Conservation (phyloP, 2,888 invertebrate genomes). For the Chrysolina americana region DNA sequence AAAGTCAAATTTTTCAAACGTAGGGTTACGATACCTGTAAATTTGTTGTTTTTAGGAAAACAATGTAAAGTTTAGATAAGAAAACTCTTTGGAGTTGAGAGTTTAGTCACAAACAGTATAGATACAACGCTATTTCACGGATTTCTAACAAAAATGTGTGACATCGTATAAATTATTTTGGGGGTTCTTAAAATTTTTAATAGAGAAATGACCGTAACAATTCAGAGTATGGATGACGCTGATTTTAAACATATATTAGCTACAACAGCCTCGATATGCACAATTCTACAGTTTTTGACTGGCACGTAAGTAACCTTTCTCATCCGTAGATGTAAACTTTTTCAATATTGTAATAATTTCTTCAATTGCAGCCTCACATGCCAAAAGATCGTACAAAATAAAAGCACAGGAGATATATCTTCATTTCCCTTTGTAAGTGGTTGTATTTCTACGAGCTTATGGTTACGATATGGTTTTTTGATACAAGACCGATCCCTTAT, state of each 20-base stretch:
- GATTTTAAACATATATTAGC: slow-evolving; percentile 70
- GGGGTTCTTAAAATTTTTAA: neutral
- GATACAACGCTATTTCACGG: too few species aligned
- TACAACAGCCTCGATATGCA: slow-evolving; percentile 80
- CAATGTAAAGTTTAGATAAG: too few species aligned
- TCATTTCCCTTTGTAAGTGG: slow-evolving; percentile 85
- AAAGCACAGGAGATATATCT: slow-evolving; percentile 83
- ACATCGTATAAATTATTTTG: neutral
- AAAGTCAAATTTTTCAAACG: too few species aligned
- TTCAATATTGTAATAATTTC: neutral
- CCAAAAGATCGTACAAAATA: slow-evolving; percentile 80
- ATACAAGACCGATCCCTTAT: slow-evolving; percentile 81
- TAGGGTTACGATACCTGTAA: too few species aligned
- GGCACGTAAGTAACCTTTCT: slow-evolving; percentile 80
- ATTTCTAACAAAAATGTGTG: neutral
- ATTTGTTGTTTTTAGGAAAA: too few species aligned
- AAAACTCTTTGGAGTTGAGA: too few species aligned
- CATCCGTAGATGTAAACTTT: neutral
- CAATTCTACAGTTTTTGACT: slow-evolving; percentile 87
- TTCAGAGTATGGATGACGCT: slow-evolving; percentile 64
- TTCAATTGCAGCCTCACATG: slow-evolving; percentile 79
- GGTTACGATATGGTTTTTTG: slow-evolving; percentile 85
- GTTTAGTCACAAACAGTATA: neutral
- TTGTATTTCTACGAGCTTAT: slow-evolving; percentile 82
- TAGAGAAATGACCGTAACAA: slow-evolving; percentile 5